Base-by-base conservation (phyloP, 2,797 vertebrate species). In the Mionectes olivaceus region DNA sequence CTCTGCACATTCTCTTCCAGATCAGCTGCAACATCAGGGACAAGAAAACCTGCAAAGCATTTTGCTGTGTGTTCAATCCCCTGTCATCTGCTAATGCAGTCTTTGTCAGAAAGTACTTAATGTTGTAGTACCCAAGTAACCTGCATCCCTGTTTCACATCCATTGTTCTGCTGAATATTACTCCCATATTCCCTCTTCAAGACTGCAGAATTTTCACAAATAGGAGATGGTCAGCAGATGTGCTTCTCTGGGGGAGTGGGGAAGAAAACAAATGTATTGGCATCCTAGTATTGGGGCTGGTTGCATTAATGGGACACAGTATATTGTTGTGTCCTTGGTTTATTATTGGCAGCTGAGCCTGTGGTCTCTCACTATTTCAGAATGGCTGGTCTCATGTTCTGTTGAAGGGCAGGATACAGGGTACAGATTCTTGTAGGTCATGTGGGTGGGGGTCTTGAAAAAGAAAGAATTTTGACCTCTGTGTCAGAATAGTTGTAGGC, bases 11-110 rank as follows among this genome's bases (percentile, higher is more conserved):
- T 97, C 83, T 76, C 52, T 97, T 97, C 94, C 95, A 91, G 94
- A 94, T 97, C 92, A 96, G 43, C 91, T 97, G 89, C 85, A 94
- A 47, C 91, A 86, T 96, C 94, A 94, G 91, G 94, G 94, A 86
- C 89, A 74, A 77, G 56, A 90, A 95, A 91, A 94, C 61, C 56
- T 93, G 67, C 74, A 63, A 91, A 84, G 94, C 91, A 53, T 95
- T 95, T 97, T 90, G 85, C 92, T 63, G 2, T 70, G 87, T 87
- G 85, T 87, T 96, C 94, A 95, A 0, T 96, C 95, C 94, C 89
- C 95, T 96, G 96, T 97, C 95, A 94, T 84, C 94, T 90, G 70
- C 94, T 96, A 96, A 95, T 96, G 95, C 94, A 96, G 89, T 93
- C 94, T 92, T 93, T 97, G 91, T 95, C 91, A 96, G 76, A 87